A percentile compares a stretch with the other conserved stretches of the same genome.
Evolutionary conservation across 1,140 invertebrate species (phyloP).

Genomic region (Drosophila jambulina): DNA sequence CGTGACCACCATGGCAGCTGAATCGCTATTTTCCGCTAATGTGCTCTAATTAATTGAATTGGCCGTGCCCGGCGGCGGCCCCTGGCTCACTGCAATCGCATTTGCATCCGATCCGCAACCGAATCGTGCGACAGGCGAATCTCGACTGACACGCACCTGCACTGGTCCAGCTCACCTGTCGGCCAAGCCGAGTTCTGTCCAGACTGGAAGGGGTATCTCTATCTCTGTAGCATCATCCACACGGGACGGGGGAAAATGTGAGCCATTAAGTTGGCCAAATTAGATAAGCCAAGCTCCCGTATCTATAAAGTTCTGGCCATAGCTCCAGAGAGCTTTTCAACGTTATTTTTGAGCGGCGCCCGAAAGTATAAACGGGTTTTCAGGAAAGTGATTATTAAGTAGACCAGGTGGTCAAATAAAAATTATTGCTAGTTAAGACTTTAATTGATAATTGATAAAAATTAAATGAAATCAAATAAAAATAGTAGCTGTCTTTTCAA

Average conservation of each 20-base stretch:
- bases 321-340: constrained; percentile 22
- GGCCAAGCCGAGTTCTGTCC: constrained; percentile 41
- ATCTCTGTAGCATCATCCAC: constrained; percentile 11
- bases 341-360: background rate
- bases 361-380: constrained; percentile 33
- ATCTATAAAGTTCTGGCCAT: constrained; percentile 3
- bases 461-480: background rate
- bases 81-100: constrained; percentile 8
- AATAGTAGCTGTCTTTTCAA: background rate
- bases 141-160: constrained; percentile 67
- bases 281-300: constrained; percentile 15
- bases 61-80: constrained; percentile 2
- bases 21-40: constrained; percentile 55
- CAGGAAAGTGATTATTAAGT: background rate
- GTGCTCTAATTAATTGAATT: constrained; percentile 60
- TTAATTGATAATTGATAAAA: background rate
- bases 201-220: constrained; percentile 17
- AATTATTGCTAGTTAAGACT: background rate
- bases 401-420: background rate
- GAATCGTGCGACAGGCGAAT: constrained; percentile 45
- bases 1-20: constrained; percentile 57
- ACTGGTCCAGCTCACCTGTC: constrained; percentile 15
- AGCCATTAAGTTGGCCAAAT: constrained; percentile 19
- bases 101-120: constrained; percentile 34
- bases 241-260: background rate